These are phyloP conservation scores for Muscina levida DNA, from an alignment of 2,888 invertebrate species.

Conservation along the genomic window DNA sequence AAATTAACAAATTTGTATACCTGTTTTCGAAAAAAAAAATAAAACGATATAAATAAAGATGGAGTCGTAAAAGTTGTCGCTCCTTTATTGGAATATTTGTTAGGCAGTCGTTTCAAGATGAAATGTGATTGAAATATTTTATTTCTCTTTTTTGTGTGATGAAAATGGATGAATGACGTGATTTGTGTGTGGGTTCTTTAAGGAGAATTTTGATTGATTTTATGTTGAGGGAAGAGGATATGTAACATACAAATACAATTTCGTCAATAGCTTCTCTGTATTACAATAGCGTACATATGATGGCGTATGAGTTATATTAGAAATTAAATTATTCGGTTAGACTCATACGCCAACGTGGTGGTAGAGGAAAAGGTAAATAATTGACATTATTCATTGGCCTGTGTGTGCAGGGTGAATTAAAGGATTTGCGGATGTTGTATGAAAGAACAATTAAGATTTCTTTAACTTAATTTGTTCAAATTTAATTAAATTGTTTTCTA, in stretches of 20 bases:
- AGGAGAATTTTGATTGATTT: constrained; percentile 19
- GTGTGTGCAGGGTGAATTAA: no score
- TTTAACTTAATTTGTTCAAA: no score
- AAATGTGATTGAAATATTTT: constrained; percentile 34
- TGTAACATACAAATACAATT: background rate
- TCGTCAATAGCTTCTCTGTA: no score
- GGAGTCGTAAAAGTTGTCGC: background rate
- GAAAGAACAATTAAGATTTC: no score
- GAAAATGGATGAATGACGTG: no score
- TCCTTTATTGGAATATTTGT: background rate
- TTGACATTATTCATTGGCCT: no score
- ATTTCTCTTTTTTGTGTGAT: no score
- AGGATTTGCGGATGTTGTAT: no score
- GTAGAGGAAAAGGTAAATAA: background rate
- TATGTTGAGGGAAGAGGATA: background rate
- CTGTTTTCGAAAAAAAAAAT: background rate
- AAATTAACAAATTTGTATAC: constrained; percentile 26
- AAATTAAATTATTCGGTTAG: no score
- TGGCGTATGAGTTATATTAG: constrained; percentile 13
- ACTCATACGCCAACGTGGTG: constrained; percentile 14
- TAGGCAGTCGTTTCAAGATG: constrained; percentile 7
- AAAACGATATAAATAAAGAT: background rate
- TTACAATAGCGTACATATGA: background rate
- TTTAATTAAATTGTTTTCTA: no score
- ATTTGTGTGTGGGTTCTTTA: background rate